Conservation (phyloP, 2,113 vertebrate species). For the Camelus dromedarius region DNA sequence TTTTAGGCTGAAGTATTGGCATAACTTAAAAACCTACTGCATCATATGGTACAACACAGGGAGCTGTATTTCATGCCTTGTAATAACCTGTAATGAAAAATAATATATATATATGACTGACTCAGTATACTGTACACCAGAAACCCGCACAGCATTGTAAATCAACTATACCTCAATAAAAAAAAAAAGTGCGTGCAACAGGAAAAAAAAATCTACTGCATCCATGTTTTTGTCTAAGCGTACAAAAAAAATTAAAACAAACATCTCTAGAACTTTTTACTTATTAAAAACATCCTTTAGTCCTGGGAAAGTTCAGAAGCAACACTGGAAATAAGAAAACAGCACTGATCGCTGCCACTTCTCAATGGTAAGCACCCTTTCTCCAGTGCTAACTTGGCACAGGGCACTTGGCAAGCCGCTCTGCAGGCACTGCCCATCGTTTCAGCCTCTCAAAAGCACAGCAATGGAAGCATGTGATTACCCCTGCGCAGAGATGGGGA, state of each 20-base stretch:
- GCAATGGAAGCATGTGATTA: fast-evolving
- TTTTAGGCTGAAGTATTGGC: background rate
- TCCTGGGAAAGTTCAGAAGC: background rate
- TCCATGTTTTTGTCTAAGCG: background rate
- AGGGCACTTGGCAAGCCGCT: fast-evolving
- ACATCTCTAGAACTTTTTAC: background rate
- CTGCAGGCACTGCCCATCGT: fast-evolving
- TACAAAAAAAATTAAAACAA: background rate
- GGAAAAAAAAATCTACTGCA: background rate
- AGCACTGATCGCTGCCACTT: fast-evolving
- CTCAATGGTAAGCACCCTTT: background rate
- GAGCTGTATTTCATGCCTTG: too few species aligned
- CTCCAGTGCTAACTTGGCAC: fast-evolving
- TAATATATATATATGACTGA: too few species aligned
- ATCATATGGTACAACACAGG: background rate
- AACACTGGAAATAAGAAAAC: background rate
- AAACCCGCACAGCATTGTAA: too few species aligned
- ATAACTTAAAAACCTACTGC: background rate
- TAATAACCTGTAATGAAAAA: too few species aligned
- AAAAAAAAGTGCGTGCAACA: too few species aligned
- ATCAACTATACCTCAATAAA: too few species aligned
- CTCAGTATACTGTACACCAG: too few species aligned
- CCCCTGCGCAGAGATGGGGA: background rate
- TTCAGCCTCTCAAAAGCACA: background rate
- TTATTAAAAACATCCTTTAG: background rate